Evolutionary conservation across 2,888 invertebrate species (phyloP).

Genomic region (Odontothrips loti): DNA sequence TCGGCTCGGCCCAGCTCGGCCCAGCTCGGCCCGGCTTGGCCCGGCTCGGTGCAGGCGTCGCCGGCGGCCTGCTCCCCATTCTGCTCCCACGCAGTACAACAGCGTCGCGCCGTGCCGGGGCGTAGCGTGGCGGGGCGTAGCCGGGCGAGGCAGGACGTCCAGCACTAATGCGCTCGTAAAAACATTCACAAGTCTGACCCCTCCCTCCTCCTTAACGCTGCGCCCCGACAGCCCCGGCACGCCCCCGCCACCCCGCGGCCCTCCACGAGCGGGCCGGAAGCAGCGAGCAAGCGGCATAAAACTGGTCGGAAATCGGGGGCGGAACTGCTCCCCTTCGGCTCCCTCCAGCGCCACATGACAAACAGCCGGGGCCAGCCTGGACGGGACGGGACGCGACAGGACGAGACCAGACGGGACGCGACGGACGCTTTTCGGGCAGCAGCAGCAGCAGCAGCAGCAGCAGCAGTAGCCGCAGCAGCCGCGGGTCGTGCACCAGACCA

Average conservation of each 20-base stretch:
- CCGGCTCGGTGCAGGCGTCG: neutral
- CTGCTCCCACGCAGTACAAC: slow-evolving; percentile 5
- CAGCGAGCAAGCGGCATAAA: neutral
- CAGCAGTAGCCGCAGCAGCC: no score
- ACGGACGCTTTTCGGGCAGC: no score
- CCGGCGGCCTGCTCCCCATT: neutral
- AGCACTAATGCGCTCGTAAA: slow-evolving; percentile 20
- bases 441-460: no score
- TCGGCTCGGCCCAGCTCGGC: neutral
- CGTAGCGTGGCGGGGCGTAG: no score
- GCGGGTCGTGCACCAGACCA: no score
- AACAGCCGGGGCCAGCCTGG: no score
- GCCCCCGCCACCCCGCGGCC: neutral
- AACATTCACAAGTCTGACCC: slow-evolving; percentile 8
- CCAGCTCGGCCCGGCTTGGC: no score
- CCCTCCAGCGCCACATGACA: neutral
- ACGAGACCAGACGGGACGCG: no score
- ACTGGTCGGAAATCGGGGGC: neutral
- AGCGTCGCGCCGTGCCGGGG: neutral
- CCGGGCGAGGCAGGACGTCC: neutral
- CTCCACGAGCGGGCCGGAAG: neutral
- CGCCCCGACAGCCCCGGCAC: neutral
- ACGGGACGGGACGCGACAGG: no score
- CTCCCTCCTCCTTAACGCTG: neutral
- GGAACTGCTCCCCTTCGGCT: neutral